Evolutionary conservation across 2,888 invertebrate species (phyloP), one percentile per base, ranked within the genome.

Genomic region (Ennomos quercinarius): DNA sequence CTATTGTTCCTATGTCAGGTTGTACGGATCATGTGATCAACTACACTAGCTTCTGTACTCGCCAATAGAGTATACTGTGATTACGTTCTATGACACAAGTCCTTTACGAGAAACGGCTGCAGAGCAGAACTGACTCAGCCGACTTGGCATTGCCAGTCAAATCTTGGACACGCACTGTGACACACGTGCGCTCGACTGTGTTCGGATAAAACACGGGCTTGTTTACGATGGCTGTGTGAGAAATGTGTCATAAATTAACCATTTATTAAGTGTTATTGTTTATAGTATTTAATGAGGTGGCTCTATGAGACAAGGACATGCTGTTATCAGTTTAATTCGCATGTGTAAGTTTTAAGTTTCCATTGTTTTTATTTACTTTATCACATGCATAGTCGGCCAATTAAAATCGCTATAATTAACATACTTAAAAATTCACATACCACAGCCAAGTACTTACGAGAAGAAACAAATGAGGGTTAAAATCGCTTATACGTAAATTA

Each of bases 101-200:
- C 84, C 83, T 86, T n/a, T 84, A 78, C 76, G 76, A 72, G 72
- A 73, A 74, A 74, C 68, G 68, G 68, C 70, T 63, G 68, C n/a
- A n/a, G n/a, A n/a, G 68, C 70, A 63, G 57, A 71, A 71, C 68
- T 66, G 68, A 67, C 68, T 66, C 68, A 67, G 49, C 71, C 71
- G 69, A 74, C 72, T 75, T 75, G 72, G 79, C 77, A 77, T 73
- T 75, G 76, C 63, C 84, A 87, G 87, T 87, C 68, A 66, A 74
- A 67, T 66, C 57, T 67, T 67, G 62, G 64, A 64, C 57, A 47
- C 67, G 72, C 63, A 65, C 61, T 59, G 68, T 47, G 67, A 39
- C 54, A 63, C 73, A 76, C 72, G 78, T 73, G 64, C 59, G 64
- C 41, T 47, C n/a, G 36, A 35, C 35, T 34, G 13, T 48, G 41